A percentile compares a stretch with the other conserved stretches of the same genome.
phyloP scores from a whole-genome alignment of 2,113 vertebrate genomes.

The Piprites chloris region DNA sequence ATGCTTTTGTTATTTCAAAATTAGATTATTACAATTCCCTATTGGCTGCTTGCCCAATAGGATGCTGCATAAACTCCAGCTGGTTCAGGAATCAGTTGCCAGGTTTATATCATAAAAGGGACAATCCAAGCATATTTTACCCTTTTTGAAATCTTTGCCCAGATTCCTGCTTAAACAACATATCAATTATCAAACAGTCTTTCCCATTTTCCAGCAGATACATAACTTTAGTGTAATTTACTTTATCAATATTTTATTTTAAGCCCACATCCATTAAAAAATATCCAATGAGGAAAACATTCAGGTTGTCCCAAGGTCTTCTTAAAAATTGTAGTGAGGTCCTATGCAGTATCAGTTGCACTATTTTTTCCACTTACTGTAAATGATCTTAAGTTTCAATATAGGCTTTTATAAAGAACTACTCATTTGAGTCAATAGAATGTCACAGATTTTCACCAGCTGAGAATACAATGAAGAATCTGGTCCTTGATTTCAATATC shows the following conservation, averaged over 20 bases:
- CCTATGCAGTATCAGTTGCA: background rate
- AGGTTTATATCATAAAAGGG: conserved; percentile 9
- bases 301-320: background rate
- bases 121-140: conserved; percentile 9
- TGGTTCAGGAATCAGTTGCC: background rate
- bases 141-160: background rate
- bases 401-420: background rate
- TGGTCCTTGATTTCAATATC: background rate
- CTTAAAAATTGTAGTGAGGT: background rate
- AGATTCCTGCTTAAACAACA: background rate
- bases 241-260: background rate
- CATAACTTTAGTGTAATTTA: background rate
- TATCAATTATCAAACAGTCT: background rate
- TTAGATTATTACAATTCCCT: conserved; percentile 20
- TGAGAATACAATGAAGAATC: background rate
- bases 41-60: conserved; percentile 1
- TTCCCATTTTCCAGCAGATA: background rate
- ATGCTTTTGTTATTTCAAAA: conserved; percentile 57
- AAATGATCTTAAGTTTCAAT: background rate
- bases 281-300: background rate
- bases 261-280: background rate
- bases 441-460: background rate
- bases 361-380: background rate
- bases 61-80: background rate
- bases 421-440: background rate